Base-by-base conservation (phyloP, 1,140 invertebrate species). In the Scaptomyza graminum region DNA sequence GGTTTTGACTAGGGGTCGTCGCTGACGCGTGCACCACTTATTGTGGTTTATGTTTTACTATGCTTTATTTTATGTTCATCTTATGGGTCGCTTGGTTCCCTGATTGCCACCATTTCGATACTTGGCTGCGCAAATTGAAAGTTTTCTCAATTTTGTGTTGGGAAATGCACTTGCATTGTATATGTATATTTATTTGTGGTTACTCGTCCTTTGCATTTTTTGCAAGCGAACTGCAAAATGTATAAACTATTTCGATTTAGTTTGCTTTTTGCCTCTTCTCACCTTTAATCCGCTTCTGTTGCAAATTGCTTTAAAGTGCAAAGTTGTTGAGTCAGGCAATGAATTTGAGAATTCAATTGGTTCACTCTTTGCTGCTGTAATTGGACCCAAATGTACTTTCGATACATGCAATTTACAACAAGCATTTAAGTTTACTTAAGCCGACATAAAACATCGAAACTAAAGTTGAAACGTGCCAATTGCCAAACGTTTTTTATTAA, bases 91-190 rank as follows among this genome's bases (percentile, higher is more conserved):
- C 41, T 31, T 79, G 66, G 44, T 43, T 65, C 47, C 57, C 62
- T 39, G 49, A 74, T 87, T 80, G 69, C 77, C 74, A 79, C 64
- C 68, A 64, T 71, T 81, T 64, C 74, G 70, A 85, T 78, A 77
- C 73, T 87, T 81, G 74, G 52, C 60, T 52, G 54, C 46, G 62
- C 56, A 77, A 87, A 78, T 78, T 75, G 78, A 85, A 87, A 85
- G 66, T 85, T 87, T 84, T 63, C 52, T 46, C 63, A 66, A 67
- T 78, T 74, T 80, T 67, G 22, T 28, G 25, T 54, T 43, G 12
- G 47, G 34, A 61, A 31, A 39, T 31, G 31, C 5, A 55, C 46
- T 56, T 34, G 31, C 49, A 31, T 49, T 31, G 9, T 65, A 55
- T 66, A 65, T 31, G 6, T 31, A 31, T 31, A 31, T 31, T 31